A percentile compares a stretch with the other conserved stretches of the same genome.
Conservation (phyloP, 2,888 invertebrate genomes). For the Sisyra nigra region DNA sequence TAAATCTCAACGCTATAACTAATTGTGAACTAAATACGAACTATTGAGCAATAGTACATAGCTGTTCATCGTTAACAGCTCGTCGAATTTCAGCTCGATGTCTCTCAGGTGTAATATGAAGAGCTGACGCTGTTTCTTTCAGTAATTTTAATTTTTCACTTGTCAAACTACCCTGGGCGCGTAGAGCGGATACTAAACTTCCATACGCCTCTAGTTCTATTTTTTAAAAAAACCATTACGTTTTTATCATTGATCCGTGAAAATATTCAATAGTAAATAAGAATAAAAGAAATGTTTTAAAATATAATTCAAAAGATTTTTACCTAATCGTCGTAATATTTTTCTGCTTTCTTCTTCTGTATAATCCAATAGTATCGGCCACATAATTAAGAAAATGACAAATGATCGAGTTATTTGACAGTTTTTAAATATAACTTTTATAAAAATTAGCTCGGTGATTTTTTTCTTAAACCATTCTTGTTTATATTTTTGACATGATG, state of each 20-base stretch:
- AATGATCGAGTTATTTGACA: conserved; percentile 2
- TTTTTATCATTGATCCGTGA: too few species aligned
- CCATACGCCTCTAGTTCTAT: conserved; percentile 86
- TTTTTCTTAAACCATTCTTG: conserved; percentile 1
- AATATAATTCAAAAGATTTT: too few species aligned
- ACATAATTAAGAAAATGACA: conserved; percentile 22
- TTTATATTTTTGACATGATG: conserved; percentile 4
- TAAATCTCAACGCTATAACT: not conserved
- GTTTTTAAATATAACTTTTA: conserved; percentile 3
- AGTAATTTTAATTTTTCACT: conserved; percentile 71
- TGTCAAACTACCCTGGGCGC: conserved; percentile 81
- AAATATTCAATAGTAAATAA: too few species aligned
- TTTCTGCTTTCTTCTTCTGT: conserved; percentile 79
- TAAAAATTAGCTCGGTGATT: not conserved
- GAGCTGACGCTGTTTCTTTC: conserved; percentile 62
- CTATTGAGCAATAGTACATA: conserved; percentile 81
- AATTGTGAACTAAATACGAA: conserved; percentile 31
- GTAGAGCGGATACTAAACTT: conserved; percentile 73
- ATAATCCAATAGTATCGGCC: conserved; percentile 66
- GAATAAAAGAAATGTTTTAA: too few species aligned
- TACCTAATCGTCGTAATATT: conserved; percentile 75
- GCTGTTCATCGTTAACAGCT: conserved; percentile 81
- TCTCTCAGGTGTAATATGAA: conserved; percentile 78
- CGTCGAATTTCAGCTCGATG: conserved; percentile 84
- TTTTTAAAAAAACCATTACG: too few species aligned